These are phyloP conservation scores for Isoperla grammatica DNA, from an alignment of 2,888 invertebrate species.

Conservation along the genomic window DNA sequence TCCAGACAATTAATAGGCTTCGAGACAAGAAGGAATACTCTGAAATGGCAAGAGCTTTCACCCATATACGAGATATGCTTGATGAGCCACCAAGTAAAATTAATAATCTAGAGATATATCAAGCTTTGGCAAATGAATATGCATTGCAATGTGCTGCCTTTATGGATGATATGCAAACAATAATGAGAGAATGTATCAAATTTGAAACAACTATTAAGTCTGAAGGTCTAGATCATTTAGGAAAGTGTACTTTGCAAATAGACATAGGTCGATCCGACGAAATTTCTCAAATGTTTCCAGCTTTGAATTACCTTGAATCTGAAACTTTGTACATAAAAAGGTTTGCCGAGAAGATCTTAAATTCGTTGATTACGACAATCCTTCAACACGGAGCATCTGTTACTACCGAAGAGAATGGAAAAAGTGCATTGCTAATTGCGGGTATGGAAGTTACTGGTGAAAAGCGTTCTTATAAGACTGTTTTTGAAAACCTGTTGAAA, in stretches of 20 bases:
- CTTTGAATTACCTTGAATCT: constrained; percentile 43
- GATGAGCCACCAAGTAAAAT: constrained; percentile 49
- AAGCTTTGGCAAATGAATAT: constrained; percentile 41
- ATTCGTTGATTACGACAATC: constrained; percentile 53
- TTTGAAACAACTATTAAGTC: constrained; percentile 42
- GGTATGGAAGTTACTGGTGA: constrained; percentile 35
- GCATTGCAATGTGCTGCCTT: constrained; percentile 46
- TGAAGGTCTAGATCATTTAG: constrained; percentile 42
- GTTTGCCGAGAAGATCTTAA: constrained; percentile 54
- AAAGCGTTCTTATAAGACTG: constrained; percentile 48
- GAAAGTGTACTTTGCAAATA: constrained; percentile 45
- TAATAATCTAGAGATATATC: constrained; percentile 49
- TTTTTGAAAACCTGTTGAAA: constrained; percentile 52
- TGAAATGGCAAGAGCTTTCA: constrained; percentile 50
- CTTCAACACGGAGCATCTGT: constrained; percentile 49
- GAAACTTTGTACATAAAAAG: constrained; percentile 49
- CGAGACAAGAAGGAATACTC: constrained; percentile 40
- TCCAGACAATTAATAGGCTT: constrained; percentile 40
- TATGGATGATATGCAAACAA: constrained; percentile 44
- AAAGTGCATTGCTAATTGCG: constrained; percentile 34
- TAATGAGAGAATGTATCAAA: constrained; percentile 49
- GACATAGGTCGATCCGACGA: constrained; percentile 39
- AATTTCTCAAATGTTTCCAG: constrained; percentile 42
- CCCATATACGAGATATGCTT: constrained; percentile 45
- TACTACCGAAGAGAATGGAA: constrained; percentile 28